Evolutionary conservation across 2,113 vertebrate genomes (phyloP).

Genomic region (Ovis canadensis): DNA sequence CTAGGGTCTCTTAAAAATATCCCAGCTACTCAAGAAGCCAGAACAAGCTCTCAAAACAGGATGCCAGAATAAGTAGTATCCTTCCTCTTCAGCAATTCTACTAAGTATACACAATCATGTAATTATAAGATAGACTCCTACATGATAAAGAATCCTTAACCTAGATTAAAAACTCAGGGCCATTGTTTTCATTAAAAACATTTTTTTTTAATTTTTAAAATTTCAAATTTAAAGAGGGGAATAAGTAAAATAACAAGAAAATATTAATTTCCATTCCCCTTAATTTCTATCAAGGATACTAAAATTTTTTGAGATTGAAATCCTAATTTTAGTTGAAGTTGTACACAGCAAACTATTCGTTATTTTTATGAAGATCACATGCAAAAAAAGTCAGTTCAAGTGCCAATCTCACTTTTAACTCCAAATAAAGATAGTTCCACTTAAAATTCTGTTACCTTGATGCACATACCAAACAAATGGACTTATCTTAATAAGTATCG

Average conservation of each 20-base stretch:
- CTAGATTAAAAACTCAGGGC: not conserved
- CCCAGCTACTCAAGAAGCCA: not conserved
- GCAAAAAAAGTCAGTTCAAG: not conserved
- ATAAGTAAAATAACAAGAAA: not conserved
- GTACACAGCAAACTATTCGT: not conserved
- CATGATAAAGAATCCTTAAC: not conserved
- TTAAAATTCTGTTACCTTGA: constrained; percentile 15
- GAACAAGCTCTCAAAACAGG: not conserved
- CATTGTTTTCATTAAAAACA: not conserved
- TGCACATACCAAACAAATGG: not conserved
- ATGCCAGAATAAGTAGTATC: not conserved
- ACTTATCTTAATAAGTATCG: not conserved
- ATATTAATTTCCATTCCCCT: not conserved
- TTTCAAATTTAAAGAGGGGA: not conserved
- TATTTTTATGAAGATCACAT: not conserved
- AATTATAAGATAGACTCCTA: not conserved
- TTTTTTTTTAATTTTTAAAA: not conserved
- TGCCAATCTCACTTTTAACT: not conserved
- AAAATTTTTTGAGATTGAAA: not conserved
- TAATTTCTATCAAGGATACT: not conserved
- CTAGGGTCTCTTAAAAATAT: not conserved
- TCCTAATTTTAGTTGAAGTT: not conserved
- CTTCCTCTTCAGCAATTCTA: not conserved
- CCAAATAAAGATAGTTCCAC: not conserved
- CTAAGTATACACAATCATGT: not conserved